A percentile compares a stretch with the other conserved stretches of the same genome.
phyloP scores from a whole-genome alignment of 2,113 vertebrate species.

The Pandion haliaetus region DNA sequence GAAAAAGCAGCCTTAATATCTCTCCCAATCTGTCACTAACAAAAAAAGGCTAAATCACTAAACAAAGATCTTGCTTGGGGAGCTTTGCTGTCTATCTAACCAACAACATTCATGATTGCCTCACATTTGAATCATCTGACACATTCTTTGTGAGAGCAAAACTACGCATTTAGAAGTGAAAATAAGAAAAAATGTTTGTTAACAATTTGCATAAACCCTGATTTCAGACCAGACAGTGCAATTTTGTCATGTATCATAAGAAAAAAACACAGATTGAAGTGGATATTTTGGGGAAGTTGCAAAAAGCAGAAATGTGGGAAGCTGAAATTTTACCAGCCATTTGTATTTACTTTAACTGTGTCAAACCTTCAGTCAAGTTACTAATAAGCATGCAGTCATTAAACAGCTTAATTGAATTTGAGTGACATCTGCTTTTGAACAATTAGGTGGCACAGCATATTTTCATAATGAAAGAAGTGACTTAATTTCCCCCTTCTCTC shows the following conservation, averaged over 20 bases:
- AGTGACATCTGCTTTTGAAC: conserved; percentile 51
- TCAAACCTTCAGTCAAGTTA: conserved; percentile 5
- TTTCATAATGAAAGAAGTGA: conserved; percentile 43
- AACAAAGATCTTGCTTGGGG: neutral
- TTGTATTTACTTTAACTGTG: neutral
- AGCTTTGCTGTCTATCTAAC: neutral
- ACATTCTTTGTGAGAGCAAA: neutral
- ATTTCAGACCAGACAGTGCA: neutral
- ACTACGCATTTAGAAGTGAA: neutral
- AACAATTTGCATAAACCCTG: neutral
- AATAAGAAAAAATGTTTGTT: conserved; percentile 1
- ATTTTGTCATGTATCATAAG: neutral
- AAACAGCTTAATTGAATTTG: conserved; percentile 50
- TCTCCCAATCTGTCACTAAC: neutral
- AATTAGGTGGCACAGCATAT: conserved; percentile 12
- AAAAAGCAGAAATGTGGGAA: neutral
- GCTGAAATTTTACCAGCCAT: neutral
- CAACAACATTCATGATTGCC: neutral
- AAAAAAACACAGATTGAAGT: neutral
- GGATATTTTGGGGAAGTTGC: neutral
- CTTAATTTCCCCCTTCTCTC: conserved; percentile 29
- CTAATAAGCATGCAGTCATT: conserved; percentile 16
- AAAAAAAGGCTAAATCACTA: neutral
- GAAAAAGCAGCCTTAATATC: neutral
- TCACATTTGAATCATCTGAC: neutral